A percentile compares a stretch with the other conserved stretches of the same genome.
These are phyloP conservation scores for Eupsilia transversa DNA, from an alignment of 2,888 invertebrate genomes.

Conservation along the genomic window DNA sequence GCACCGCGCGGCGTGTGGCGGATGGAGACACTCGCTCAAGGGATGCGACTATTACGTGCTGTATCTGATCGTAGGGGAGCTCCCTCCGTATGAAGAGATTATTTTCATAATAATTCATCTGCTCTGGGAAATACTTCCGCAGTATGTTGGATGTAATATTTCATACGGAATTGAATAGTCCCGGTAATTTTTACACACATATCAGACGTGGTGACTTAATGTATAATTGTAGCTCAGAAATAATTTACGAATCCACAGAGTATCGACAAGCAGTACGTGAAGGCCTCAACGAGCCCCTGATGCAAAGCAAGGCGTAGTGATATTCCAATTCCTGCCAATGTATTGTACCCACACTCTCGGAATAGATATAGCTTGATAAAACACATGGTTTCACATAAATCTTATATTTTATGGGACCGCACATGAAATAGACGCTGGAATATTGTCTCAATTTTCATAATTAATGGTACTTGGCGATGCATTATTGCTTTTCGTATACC, in stretches of 20 bases:
- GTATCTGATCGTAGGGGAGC: conserved; percentile 31
- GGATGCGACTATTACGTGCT: conserved; percentile 16
- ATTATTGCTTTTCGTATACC: conserved; percentile 19
- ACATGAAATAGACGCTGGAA: conserved; percentile 3
- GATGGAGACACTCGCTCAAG: conserved; percentile 1
- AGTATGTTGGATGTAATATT: conserved; percentile 1
- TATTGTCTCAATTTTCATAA: conserved; percentile 19
- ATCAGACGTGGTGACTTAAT: background rate
- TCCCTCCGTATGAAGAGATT: background rate
- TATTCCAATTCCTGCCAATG: background rate
- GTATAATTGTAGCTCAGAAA: background rate
- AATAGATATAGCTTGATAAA: conserved; percentile 14
- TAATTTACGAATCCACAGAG: background rate
- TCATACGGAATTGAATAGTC: background rate
- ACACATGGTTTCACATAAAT: conserved; percentile 25
- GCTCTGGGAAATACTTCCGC: background rate
- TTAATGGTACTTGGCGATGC: conserved; percentile 20
- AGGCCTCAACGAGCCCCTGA: background rate
- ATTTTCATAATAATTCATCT: conserved; percentile 24
- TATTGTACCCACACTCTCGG: conserved; percentile 5
- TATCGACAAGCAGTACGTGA: background rate
- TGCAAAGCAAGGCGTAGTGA: background rate
- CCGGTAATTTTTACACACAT: background rate
- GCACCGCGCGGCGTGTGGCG: background rate
- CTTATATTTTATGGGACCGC: conserved; percentile 22